Base-by-base conservation (phyloP, 2,113 vertebrate species). In the Sphyrna mokarran region DNA sequence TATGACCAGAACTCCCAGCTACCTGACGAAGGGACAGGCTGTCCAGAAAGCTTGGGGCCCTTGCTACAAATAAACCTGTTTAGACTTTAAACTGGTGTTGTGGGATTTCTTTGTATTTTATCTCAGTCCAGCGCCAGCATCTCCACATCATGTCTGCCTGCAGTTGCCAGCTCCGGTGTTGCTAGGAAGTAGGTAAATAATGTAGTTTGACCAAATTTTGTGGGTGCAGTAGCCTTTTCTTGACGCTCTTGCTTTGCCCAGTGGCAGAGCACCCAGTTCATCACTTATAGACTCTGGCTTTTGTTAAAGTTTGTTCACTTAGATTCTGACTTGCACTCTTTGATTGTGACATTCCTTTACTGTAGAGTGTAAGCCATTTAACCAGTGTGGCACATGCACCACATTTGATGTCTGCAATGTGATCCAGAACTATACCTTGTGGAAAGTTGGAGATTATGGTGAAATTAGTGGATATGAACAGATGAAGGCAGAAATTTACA, bases 401-500 rank as follows among this genome's bases (percentile, higher is more conserved):
- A 98, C 98, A 0, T 99, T 98, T 96, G 97, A 97, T 0, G 97
- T 98, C 96, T 99, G 99, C 96, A 98, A 98, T 0, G 83, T 98
- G 69, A 97, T 99, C 87, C 97, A 98, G 96, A 99, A 99, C 97
- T 99, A 98, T 97, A 99, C 99, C 0, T 96, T 98, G 95, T 99
- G 99, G 99, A 98, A 97, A 95, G 99, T 99, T 23, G 98, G 96
- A 0, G 98, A 99, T 96, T 99, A 97, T 0, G 99, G 99, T 0
- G 11, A 96, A 0, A 96, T 99, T 86, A 98, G 97, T 0, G 99
- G 99, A 2, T 97, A 98, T 96, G 98, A 99, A 95, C 99, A 99
- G 97, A 99, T 99, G 99, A 99, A 98, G 98, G 98, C 98, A 0
- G 99, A 99, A 97, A 98, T 99, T 96, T 99, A 98, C 0, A 18